Percentiles rank a stretch among this genome's conserved stretches.
Evolutionary conservation across 2,888 invertebrate genomes (phyloP).

Genomic region (Cheilosia vulpina): DNA sequence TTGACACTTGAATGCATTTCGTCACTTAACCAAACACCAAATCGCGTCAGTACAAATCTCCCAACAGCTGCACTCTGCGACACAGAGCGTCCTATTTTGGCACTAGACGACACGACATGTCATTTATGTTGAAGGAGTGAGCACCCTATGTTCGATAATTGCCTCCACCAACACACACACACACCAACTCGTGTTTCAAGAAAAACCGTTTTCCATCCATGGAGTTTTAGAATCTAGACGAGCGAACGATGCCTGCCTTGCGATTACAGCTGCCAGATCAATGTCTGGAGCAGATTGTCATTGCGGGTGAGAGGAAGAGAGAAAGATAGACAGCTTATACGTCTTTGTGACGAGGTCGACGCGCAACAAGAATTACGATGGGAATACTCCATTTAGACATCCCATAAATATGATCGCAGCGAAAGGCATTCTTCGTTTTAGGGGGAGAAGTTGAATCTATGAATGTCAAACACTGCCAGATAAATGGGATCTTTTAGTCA

Average conservation of each 20-base stretch:
- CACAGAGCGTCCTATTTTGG: constrained; percentile 62
- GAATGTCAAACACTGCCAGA: constrained; percentile 73
- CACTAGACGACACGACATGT: constrained; percentile 66
- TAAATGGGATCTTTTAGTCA: constrained; percentile 75
- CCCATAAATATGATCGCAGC: constrained; percentile 69
- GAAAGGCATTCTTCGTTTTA: constrained; percentile 39
- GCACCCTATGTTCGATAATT: constrained; percentile 51
- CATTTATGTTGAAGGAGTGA: constrained; percentile 63
- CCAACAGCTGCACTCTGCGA: constrained; percentile 62
- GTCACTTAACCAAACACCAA: constrained; percentile 68
- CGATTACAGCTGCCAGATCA: constrained; percentile 72
- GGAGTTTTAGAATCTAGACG: constrained; percentile 39
- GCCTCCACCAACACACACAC: neutral
- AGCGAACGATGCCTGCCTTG: constrained; percentile 49
- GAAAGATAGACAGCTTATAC: neutral
- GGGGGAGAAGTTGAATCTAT: constrained; percentile 62
- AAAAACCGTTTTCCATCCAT: constrained; percentile 14
- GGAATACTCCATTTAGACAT: constrained; percentile 73
- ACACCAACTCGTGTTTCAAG: constrained; percentile 1
- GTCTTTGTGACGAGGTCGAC: constrained; percentile 34
- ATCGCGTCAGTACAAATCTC: constrained; percentile 57
- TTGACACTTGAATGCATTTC: constrained; percentile 73
- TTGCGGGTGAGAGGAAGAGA: constrained; percentile 33
- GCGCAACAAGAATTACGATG: constrained; percentile 72
- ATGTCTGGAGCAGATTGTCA: constrained; percentile 57